These are phyloP conservation scores for Agrilus cyanescens DNA, from an alignment of 2,888 invertebrate genomes.

Conservation along the genomic window DNA sequence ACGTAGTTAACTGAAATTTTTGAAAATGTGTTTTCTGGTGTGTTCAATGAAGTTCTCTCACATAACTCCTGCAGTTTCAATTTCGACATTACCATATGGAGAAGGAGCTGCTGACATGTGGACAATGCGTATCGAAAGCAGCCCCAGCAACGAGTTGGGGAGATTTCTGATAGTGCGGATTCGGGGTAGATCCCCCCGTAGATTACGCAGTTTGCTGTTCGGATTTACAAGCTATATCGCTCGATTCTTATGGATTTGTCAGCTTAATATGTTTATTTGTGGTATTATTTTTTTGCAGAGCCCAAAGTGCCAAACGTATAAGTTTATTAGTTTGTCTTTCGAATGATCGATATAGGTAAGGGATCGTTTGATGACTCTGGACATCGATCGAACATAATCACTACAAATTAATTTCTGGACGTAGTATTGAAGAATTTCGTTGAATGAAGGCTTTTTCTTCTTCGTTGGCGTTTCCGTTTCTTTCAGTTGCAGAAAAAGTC, in stretches of 20 bases:
- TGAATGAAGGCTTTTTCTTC: too few relatives aligned
- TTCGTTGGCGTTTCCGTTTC: too few relatives aligned
- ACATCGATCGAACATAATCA: too few relatives aligned
- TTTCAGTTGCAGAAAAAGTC: too few relatives aligned
- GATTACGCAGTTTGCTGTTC: conserved; percentile 34
- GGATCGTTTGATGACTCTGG: too few relatives aligned
- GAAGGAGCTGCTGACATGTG: conserved; percentile 23
- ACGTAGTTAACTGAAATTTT: too few relatives aligned
- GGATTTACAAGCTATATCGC: conserved; percentile 32
- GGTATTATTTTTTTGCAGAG: conserved; percentile 23
- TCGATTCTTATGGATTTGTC: conserved; percentile 31
- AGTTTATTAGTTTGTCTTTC: too few relatives aligned
- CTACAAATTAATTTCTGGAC: too few relatives aligned
- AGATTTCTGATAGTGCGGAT: conserved; percentile 19
- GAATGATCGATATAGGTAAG: too few relatives aligned
- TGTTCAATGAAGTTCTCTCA: conserved; percentile 3
- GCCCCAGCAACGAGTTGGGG: conserved; percentile 20
- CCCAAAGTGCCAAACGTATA: neutral
- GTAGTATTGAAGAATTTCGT: too few relatives aligned
- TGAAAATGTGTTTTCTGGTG: too few relatives aligned
- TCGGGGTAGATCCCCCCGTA: conserved; percentile 26
- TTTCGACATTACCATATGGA: conserved; percentile 9
- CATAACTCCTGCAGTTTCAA: conserved; percentile 6
- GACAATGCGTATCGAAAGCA: conserved; percentile 24
- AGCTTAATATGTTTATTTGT: conserved; percentile 29